Evolutionary conservation across 2,797 vertebrate species (phyloP).

Genomic region (Percopsis omiscomaycus): DNA sequence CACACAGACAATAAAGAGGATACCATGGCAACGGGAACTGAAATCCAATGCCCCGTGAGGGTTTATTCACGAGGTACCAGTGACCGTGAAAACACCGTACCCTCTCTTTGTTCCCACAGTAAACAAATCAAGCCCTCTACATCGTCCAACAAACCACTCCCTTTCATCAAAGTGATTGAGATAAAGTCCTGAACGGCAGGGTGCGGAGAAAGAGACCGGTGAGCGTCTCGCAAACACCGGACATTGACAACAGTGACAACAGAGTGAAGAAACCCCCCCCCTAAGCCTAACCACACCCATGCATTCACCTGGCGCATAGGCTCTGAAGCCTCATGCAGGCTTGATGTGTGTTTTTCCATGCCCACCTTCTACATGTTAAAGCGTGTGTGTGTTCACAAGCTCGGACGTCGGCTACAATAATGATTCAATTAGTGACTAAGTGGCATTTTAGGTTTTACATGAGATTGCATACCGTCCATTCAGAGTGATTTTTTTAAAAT

Average conservation of each 20-base stretch:
- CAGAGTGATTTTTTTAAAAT: conserved; percentile 5
- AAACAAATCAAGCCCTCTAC: conserved; percentile 77
- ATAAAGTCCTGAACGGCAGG: conserved; percentile 75
- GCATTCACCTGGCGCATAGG: conserved; percentile 1
- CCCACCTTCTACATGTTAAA: conserved; percentile 6
- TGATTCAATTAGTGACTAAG: conserved; percentile 20
- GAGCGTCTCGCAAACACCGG: conserved; percentile 13
- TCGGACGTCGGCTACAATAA: conserved; percentile 33
- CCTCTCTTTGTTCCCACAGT: conserved; percentile 58
- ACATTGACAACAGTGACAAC: neutral
- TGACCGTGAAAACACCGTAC: neutral
- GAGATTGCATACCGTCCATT: conserved; percentile 17
- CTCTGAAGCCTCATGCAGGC: conserved; percentile 18
- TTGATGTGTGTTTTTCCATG: conserved; percentile 11
- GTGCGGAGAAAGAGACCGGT: neutral
- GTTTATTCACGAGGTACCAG: neutral
- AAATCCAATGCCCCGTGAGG: neutral
- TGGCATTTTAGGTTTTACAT: conserved; percentile 32
- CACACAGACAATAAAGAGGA: too few relatives aligned
- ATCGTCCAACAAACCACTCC: conserved; percentile 82
- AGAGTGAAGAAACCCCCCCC: conserved; percentile 30
- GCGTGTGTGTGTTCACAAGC: conserved; percentile 4
- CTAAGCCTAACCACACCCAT: conserved; percentile 27
- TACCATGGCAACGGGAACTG: too few relatives aligned
- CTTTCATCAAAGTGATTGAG: conserved; percentile 94